Conservation (phyloP, 1,140 invertebrate species). For the Tetragonula clypearis region DNA sequence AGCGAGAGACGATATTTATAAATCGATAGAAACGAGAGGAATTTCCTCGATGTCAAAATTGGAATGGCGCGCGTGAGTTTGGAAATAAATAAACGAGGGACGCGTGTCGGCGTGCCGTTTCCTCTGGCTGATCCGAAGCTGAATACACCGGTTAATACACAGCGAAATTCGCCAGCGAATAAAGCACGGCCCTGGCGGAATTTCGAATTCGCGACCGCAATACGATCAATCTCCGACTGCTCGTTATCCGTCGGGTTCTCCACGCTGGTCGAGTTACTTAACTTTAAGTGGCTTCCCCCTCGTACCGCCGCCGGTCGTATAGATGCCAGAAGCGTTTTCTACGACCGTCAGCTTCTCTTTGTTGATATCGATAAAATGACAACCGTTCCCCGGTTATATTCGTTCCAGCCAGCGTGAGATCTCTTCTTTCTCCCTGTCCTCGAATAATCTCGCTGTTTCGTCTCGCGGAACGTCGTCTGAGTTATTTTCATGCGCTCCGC, state of each 20-base stretch:
- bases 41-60: background rate
- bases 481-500: background rate
- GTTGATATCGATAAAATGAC: constrained; percentile 49
- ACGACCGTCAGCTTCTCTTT: constrained; percentile 16
- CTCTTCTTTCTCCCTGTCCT: background rate
- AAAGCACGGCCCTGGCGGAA: constrained; percentile 48
- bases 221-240: constrained; percentile 62
- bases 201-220: constrained; percentile 56
- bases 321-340: constrained; percentile 47
- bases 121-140: constrained; percentile 12
- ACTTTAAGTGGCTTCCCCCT: constrained; percentile 51
- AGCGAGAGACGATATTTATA: background rate
- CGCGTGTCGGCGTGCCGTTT: constrained; percentile 1
- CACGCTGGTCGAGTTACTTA: constrained; percentile 49
- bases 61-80: background rate
- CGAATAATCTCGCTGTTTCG: constrained; percentile 3
- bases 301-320: constrained; percentile 3
- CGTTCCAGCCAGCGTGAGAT: background rate
- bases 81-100: constrained; percentile 14
- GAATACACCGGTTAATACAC: constrained; percentile 43
- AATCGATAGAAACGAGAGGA: background rate
- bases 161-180: constrained; percentile 46
- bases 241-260: constrained; percentile 64
- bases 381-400: constrained; percentile 15
- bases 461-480: background rate